These are phyloP conservation scores for Rhinichthys osculus DNA, from an alignment of 2,797 vertebrate species.

Conservation along the genomic window DNA sequence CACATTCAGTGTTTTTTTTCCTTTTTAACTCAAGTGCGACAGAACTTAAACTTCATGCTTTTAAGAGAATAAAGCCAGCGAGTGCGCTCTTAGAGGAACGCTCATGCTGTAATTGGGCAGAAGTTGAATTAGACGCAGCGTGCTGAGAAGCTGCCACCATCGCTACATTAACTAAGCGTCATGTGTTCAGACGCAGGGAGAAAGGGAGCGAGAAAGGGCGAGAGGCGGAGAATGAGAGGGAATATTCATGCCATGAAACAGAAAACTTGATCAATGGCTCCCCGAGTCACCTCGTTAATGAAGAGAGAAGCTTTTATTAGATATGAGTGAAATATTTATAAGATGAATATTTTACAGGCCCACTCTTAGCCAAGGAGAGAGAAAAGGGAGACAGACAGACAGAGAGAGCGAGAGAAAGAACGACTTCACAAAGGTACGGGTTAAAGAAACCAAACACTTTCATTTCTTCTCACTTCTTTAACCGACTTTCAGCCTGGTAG, in stretches of 20 bases:
- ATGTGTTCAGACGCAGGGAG: not conserved
- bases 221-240: constrained; percentile 50
- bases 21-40: constrained; percentile 5
- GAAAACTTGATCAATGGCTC: constrained; percentile 81
- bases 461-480: not conserved
- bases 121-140: constrained; percentile 21
- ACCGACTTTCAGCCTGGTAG: constrained; percentile 1
- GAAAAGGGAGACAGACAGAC: constrained; percentile 23
- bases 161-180: constrained; percentile 59
- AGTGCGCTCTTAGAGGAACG: constrained; percentile 12
- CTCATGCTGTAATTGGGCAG: constrained; percentile 37
- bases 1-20: constrained; percentile 5
- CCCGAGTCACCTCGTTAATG: constrained; percentile 79
- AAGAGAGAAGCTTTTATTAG: constrained; percentile 77
- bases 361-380: constrained; percentile 41
- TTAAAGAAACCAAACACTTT: constrained; percentile 24
- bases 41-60: constrained; percentile 20
- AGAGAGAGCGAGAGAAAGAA: constrained; percentile 15
- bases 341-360: constrained; percentile 63
- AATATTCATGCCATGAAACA: constrained; percentile 76
- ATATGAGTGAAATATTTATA: constrained; percentile 63
- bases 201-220: constrained; percentile 41
- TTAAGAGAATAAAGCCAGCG: constrained; percentile 18
- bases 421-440: not conserved
- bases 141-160: constrained; percentile 45